Evolutionary conservation across 2,888 invertebrate genomes (phyloP).

Genomic region (Quadroppia sp.): DNA sequence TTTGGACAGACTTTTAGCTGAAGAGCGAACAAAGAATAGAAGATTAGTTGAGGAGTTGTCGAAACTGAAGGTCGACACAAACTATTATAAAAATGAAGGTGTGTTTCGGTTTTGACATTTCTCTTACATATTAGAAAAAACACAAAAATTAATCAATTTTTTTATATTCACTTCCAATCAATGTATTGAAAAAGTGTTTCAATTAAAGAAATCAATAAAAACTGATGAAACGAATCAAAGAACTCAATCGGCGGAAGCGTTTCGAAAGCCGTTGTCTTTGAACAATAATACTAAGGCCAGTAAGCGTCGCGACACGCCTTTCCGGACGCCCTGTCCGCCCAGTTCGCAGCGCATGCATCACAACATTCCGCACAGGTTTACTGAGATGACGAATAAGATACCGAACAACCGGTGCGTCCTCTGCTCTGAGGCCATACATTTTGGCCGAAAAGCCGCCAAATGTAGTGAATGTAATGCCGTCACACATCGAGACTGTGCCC

Average conservation of each 20-base stretch:
- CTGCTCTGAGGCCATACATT: slow-evolving; percentile 17
- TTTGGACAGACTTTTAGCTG: slow-evolving; percentile 29
- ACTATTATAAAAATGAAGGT: slow-evolving; percentile 15
- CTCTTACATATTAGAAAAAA: not conserved
- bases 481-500: slow-evolving; percentile 3
- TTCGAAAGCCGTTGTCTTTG: not conserved
- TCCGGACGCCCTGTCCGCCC: not conserved
- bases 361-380: slow-evolving; percentile 28
- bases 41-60: slow-evolving; percentile 1
- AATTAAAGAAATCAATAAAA: slow-evolving; percentile 22
- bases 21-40: slow-evolving; percentile 8
- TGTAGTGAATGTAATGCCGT: slow-evolving; percentile 29
- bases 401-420: slow-evolving; percentile 18
- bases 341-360: slow-evolving; percentile 4
- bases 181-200: slow-evolving; percentile 11
- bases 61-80: not conserved
- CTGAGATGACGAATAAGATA: not conserved
- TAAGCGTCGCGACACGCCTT: not conserved
- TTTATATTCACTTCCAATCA: not conserved
- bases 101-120: not conserved
- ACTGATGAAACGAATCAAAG: not conserved
- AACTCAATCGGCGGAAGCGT: not conserved
- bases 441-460: slow-evolving; percentile 17
- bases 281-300: not conserved
- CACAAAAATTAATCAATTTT: not conserved